Conservation (phyloP, 2,113 vertebrate genomes). For the Clarias gariepinus region DNA sequence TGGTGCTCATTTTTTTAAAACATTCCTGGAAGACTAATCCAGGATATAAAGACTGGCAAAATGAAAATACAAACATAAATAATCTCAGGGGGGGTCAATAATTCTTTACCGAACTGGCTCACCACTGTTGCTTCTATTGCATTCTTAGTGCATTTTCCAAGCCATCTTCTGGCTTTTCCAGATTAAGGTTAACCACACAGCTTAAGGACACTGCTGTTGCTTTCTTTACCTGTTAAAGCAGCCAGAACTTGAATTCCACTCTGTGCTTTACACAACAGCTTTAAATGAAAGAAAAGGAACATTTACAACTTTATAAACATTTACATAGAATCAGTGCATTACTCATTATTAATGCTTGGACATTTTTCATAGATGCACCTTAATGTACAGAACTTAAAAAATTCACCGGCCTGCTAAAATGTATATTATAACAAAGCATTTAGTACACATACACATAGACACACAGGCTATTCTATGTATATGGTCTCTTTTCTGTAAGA, state of each 20-base stretch:
- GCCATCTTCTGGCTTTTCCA: neutral
- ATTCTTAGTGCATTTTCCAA: conserved; percentile 25
- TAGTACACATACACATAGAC: no score
- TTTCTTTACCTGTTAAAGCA: conserved; percentile 29
- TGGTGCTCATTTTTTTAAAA: conserved; percentile 53
- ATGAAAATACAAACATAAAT: conserved; percentile 62
- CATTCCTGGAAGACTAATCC: conserved; percentile 61
- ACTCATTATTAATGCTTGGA: no score
- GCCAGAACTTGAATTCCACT: conserved; percentile 10
- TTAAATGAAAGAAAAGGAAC: neutral
- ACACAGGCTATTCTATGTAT: no score
- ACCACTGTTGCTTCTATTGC: neutral
- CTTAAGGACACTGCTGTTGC: conserved; percentile 1
- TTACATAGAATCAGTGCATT: no score
- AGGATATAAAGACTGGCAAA: conserved; percentile 63
- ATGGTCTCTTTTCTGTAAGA: no score
- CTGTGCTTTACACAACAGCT: neutral
- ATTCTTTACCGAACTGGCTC: conserved; percentile 31
- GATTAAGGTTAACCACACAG: conserved; percentile 21
- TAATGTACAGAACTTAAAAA: no score
- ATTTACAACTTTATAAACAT: no score
- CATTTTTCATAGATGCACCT: no score
- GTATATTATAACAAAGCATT: no score
- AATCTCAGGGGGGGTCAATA: conserved; percentile 37
- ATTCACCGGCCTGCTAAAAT: no score